These are phyloP conservation scores for Drosophila ogumai DNA, from an alignment of 1,140 invertebrate genomes.

Conservation along the genomic window DNA sequence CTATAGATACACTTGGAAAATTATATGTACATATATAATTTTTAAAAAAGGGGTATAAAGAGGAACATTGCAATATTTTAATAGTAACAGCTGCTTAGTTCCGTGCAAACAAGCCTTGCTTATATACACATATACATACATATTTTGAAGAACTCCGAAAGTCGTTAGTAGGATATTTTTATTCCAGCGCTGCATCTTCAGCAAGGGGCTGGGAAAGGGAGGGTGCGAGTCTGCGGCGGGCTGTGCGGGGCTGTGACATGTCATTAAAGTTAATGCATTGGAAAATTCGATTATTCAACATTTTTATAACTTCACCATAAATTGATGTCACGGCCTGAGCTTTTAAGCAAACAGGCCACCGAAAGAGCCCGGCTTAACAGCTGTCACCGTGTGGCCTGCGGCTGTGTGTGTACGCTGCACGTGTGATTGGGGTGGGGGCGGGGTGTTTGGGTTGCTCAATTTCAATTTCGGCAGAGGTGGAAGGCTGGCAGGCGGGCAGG, in stretches of 20 bases:
- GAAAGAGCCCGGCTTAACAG: constrained; percentile 43
- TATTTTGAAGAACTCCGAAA: neutral
- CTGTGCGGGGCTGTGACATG: constrained; percentile 24
- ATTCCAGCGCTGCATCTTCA: neutral
- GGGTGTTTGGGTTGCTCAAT: constrained; percentile 22
- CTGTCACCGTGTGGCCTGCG: constrained; percentile 39
- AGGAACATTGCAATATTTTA: neutral
- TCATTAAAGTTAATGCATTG: constrained; percentile 74
- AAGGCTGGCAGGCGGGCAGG: constrained; percentile 6
- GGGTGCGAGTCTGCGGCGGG: neutral
- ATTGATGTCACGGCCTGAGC: constrained; percentile 50
- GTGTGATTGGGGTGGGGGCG: constrained; percentile 12
- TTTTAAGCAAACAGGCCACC: constrained; percentile 45
- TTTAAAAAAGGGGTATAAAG: neutral
- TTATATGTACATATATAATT: neutral
- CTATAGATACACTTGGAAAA: neutral
- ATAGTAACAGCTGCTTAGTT: too few relatives aligned
- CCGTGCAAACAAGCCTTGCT: neutral
- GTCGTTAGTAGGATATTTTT: neutral
- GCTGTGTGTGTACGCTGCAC: constrained; percentile 18
- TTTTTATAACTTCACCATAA: constrained; percentile 58
- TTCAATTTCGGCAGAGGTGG: constrained; percentile 13
- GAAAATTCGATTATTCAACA: constrained; percentile 73
- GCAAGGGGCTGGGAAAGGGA: neutral
- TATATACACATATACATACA: neutral